A percentile compares a stretch with the other conserved stretches of the same genome.
These are phyloP conservation scores for Hemibagrus guttatus DNA, from an alignment of 2,797 vertebrate genomes.

Conservation along the genomic window DNA sequence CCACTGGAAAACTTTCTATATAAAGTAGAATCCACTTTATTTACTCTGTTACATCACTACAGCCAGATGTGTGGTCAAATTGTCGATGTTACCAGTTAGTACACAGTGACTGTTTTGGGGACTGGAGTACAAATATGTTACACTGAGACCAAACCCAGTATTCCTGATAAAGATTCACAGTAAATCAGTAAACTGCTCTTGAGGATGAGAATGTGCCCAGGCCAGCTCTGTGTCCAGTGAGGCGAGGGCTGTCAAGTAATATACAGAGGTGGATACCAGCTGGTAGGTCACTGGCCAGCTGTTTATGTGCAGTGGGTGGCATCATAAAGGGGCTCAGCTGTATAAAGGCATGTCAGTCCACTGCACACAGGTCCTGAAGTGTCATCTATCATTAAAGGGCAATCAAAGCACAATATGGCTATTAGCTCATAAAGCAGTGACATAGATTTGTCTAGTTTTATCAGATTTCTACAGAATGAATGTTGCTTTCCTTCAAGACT, in stretches of 20 bases:
- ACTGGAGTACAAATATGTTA: neutral
- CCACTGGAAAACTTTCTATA: neutral
- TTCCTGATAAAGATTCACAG: neutral
- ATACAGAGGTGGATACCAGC: neutral
- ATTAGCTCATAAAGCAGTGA: neutral
- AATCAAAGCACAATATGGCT: conserved; percentile 4
- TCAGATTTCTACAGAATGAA: neutral
- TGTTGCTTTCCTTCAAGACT: no score
- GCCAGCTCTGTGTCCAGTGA: neutral
- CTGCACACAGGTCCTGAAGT: neutral
- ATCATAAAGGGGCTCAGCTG: neutral
- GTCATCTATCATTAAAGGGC: neutral
- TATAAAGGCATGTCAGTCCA: neutral
- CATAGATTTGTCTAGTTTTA: neutral
- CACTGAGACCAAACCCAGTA: neutral
- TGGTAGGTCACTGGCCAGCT: neutral
- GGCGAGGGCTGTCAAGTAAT: neutral
- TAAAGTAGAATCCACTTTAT: neutral
- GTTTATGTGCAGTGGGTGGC: neutral
- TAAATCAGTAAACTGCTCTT: neutral
- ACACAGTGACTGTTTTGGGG: neutral
- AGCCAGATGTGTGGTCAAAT: neutral
- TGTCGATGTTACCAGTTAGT: neutral
- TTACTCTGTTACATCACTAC: neutral
- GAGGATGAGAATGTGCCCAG: neutral